phyloP scores from a whole-genome alignment of 1,140 invertebrate species.

The Trinorchestia longiramus region DNA sequence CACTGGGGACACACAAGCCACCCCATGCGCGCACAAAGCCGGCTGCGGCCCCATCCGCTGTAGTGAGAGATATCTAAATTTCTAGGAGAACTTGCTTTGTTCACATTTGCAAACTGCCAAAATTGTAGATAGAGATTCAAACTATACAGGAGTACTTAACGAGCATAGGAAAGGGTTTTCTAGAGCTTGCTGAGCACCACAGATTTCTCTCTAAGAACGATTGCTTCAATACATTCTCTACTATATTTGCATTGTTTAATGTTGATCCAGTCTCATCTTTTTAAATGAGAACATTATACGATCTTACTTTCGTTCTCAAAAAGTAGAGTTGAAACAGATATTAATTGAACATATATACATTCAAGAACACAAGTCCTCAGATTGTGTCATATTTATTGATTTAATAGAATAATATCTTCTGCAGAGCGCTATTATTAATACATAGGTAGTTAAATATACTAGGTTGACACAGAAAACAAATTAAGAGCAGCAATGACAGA shows the following conservation, averaged over 20 bases:
- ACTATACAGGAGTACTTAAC: not conserved
- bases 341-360: not conserved
- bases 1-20: constrained; percentile 11
- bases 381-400: not conserved
- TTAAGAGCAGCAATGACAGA: not conserved
- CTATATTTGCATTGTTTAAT: not conserved
- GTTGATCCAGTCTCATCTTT: not conserved
- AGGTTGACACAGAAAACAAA: not conserved
- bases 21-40: not conserved
- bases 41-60: not conserved
- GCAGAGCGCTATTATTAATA: not conserved
- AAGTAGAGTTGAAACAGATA: not conserved
- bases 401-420: not conserved
- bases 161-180: not conserved
- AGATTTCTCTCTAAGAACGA: not conserved
- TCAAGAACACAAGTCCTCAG: not conserved
- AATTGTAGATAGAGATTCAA: not conserved
- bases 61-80: not conserved
- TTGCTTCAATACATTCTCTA: not conserved
- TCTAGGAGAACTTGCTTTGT: not conserved
- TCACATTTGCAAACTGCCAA: not conserved
- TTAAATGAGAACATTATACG: not conserved
- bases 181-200: not conserved
- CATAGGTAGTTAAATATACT: not conserved
- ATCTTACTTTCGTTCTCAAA: not conserved